Evolutionary conservation across 2,797 vertebrate genomes (phyloP).

Genomic region (Numenius phaeopus): DNA sequence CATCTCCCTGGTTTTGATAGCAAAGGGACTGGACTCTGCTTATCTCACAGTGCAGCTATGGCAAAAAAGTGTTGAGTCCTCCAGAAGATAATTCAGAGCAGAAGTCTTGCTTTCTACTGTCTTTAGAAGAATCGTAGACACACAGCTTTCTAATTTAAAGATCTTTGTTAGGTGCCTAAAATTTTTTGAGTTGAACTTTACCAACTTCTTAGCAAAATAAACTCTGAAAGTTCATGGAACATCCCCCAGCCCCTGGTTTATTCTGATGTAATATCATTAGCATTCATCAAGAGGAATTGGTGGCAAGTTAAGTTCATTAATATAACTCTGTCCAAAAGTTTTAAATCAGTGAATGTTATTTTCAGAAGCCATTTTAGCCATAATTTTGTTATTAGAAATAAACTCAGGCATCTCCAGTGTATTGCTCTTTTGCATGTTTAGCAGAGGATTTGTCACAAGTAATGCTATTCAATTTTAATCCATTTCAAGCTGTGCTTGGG

Average conservation of each 20-base stretch:
- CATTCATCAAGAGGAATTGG: not conserved
- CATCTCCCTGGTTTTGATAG: not conserved
- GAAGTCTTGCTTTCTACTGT: not conserved
- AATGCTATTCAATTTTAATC: conserved; percentile 3
- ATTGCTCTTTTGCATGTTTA: not conserved
- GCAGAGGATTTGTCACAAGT: not conserved
- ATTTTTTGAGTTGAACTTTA: not conserved
- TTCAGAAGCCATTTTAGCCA: not conserved
- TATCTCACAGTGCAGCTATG: too few species aligned
- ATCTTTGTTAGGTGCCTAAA: not conserved
- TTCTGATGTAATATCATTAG: not conserved
- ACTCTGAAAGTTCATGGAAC: not conserved
- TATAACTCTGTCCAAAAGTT: not conserved
- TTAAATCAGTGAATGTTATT: not conserved
- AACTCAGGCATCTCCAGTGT: not conserved
- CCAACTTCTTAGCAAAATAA: not conserved
- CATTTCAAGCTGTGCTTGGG: not conserved
- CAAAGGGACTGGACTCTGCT: fast-evolving
- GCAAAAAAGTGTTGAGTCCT: not conserved
- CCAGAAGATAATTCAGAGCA: not conserved
- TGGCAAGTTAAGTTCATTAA: not conserved
- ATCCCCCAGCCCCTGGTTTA: not conserved
- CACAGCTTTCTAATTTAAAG: not conserved
- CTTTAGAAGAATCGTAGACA: not conserved
- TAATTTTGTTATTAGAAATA: not conserved